Evolutionary conservation across 2,888 invertebrate species (phyloP).

Genomic region (Drosophila fungiperda): DNA sequence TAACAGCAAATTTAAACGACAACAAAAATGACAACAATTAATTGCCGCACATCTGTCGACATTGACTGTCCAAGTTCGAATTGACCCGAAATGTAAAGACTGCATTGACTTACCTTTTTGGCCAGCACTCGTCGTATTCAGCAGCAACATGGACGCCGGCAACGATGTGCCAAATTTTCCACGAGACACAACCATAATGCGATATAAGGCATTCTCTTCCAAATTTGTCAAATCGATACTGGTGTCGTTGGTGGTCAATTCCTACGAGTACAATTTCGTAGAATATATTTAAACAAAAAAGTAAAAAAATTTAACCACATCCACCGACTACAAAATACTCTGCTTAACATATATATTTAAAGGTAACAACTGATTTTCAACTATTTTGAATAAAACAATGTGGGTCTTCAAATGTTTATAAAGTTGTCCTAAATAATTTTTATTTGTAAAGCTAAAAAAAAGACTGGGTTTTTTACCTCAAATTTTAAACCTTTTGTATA

Average conservation of each 20-base stretch:
- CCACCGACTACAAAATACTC: neutral
- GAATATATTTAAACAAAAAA: neutral
- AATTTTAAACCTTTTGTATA: neutral
- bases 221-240: conserved; percentile 87
- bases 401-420: too few species aligned
- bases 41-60: conserved; percentile 30
- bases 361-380: neutral
- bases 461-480: neutral
- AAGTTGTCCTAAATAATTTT: neutral
- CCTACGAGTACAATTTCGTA: conserved; percentile 85
- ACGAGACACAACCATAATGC: conserved; percentile 91
- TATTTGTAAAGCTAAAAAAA: neutral
- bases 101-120: conserved; percentile 69
- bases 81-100: conserved; percentile 35
- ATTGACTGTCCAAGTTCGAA: conserved; percentile 26
- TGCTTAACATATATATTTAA: neutral
- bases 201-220: conserved; percentile 90
- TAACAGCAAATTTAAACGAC: conserved; percentile 16
- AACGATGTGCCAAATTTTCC: conserved; percentile 92
- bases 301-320: too few species aligned
- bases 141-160: conserved; percentile 92
- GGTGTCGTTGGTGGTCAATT: conserved; percentile 89
- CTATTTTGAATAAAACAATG: neutral
- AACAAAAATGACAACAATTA: conserved; percentile 6
- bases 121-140: conserved; percentile 86